Conservation (phyloP, 2,797 vertebrate genomes). For the Nyctalus aviator region DNA sequence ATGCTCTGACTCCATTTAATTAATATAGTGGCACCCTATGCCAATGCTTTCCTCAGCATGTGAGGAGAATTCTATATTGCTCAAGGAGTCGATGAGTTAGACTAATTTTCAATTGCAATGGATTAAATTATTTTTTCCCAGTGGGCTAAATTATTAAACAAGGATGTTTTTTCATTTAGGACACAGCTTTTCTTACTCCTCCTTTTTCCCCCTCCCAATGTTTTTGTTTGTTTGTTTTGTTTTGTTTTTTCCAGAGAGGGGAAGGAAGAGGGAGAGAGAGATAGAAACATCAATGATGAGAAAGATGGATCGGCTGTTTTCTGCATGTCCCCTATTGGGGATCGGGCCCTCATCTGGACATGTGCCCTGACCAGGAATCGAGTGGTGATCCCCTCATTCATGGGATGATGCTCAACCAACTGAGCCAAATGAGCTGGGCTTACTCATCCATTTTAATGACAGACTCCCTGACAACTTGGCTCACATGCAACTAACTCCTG, state of each 20-base stretch:
- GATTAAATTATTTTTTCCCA: background rate
- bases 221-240: no score
- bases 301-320: no score
- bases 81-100: background rate
- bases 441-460: constrained; percentile 56
- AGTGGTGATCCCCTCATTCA: no score
- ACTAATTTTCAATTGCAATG: background rate
- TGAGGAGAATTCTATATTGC: background rate
- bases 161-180: background rate
- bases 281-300: no score
- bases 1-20: background rate
- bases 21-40: background rate
- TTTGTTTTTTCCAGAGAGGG: no score
- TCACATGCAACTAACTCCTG: background rate
- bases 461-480: background rate
- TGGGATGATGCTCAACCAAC: no score
- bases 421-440: background rate
- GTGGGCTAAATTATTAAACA: constrained; percentile 36
- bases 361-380: no score
- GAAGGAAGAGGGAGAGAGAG: no score
- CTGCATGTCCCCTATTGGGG: no score
- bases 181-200: background rate
- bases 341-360: no score
- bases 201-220: no score
- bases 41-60: background rate